Conservation (phyloP, 2,888 invertebrate species). For the Brenthis daphne region DNA sequence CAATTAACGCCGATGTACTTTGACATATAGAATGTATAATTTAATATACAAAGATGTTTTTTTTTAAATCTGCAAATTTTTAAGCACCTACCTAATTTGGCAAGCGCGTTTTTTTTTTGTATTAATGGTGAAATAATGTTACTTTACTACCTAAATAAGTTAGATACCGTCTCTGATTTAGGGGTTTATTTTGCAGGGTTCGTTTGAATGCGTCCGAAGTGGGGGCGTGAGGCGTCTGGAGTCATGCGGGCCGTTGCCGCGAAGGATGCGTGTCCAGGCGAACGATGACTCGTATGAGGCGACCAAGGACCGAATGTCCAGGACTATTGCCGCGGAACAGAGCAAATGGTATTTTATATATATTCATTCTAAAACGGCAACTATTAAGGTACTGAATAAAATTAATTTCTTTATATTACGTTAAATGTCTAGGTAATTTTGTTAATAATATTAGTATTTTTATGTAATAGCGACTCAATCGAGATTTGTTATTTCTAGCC, state of each 20-base stretch:
- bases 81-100: too few species aligned
- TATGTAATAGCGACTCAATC: background rate
- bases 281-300: constrained; percentile 97
- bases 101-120: background rate
- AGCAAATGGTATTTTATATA: constrained; percentile 88
- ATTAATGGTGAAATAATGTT: background rate
- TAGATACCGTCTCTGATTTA: too few species aligned
- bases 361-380: too few species aligned
- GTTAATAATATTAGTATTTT: background rate
- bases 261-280: constrained; percentile 95
- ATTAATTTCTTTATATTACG: too few species aligned
- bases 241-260: constrained; percentile 92
- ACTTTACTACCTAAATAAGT: background rate
- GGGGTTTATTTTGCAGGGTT: constrained; percentile 84
- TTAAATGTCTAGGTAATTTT: too few species aligned
- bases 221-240: constrained; percentile 84
- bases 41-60: too few species aligned
- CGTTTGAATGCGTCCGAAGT: constrained; percentile 93
- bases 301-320: constrained; percentile 95
- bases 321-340: constrained; percentile 95
- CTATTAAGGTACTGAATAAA: too few species aligned
- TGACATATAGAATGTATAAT: background rate
- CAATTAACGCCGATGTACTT: constrained; percentile 24
- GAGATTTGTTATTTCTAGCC: constrained; percentile 81
- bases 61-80: too few species aligned